Evolutionary conservation across 2,797 vertebrate genomes (phyloP).

Genomic region (Urocyon cinereoargenteus): DNA sequence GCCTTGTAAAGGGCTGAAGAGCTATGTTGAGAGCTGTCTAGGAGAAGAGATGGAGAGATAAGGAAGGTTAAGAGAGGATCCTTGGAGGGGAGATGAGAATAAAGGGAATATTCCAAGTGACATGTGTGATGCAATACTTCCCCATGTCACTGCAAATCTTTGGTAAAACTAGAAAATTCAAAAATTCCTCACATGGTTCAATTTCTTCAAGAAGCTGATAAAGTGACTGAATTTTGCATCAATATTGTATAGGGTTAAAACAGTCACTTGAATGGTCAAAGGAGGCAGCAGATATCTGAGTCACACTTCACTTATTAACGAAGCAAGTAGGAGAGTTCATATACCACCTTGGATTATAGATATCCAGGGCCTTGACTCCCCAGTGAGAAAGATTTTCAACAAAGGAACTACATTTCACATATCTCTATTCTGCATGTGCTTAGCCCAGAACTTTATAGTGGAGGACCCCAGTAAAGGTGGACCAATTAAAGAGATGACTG

Average conservation of each 20-base stretch:
- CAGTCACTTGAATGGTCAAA: not conserved
- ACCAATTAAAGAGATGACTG: not conserved
- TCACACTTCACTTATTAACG: not conserved
- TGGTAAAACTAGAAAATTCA: conserved; percentile 7
- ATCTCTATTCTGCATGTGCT: not conserved
- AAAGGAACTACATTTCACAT: not conserved
- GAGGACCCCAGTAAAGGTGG: not conserved
- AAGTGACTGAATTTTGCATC: not conserved
- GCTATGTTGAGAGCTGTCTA: not conserved
- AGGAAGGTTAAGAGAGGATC: not conserved
- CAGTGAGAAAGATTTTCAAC: not conserved
- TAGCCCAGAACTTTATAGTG: not conserved
- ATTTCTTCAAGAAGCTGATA: conserved; percentile 34
- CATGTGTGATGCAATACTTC: not conserved
- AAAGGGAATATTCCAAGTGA: conserved; percentile 23
- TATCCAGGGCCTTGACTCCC: not conserved
- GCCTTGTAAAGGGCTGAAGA: not conserved
- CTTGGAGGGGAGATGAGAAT: not conserved
- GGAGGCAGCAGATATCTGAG: not conserved
- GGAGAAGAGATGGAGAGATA: not conserved
- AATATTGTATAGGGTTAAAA: not conserved
- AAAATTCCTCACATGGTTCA: not conserved
- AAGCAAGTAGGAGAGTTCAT: not conserved
- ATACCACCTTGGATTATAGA: not conserved
- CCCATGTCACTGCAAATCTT: not conserved